Evolutionary conservation across 2,888 invertebrate genomes (phyloP).

Genomic region (Cryptocephalus primarius): DNA sequence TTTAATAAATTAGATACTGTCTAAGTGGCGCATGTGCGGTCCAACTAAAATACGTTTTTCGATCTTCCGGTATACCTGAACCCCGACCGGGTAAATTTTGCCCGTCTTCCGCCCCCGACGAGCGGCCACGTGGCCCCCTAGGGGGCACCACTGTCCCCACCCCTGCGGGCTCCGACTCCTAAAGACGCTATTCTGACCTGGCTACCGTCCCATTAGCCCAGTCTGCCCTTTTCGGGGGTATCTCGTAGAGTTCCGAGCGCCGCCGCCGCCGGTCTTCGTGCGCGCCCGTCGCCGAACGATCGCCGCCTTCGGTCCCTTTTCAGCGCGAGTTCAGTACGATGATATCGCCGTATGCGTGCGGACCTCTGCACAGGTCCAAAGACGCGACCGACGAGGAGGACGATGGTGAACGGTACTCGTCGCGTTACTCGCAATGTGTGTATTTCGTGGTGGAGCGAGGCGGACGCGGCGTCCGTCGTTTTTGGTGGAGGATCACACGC

Average conservation of each 20-base stretch:
- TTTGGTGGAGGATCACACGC: conserved; percentile 6
- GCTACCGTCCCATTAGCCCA: conserved; percentile 18
- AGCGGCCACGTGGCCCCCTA: no score
- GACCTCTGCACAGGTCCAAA: conserved; percentile 20
- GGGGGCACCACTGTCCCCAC: conserved; percentile 8
- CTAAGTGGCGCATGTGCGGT: no score
- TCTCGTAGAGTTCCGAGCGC: not conserved
- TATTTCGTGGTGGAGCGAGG: conserved; percentile 9
- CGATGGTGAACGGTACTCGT: conserved; percentile 13
- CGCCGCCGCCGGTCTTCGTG: conserved; percentile 1
- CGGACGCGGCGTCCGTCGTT: conserved; percentile 1
- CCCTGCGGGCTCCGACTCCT: conserved; percentile 12
- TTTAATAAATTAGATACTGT: no score
- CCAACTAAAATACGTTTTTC: no score
- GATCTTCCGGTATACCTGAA: no score
- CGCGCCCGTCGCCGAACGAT: conserved; percentile 1
- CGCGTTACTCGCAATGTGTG: conserved; percentile 15
- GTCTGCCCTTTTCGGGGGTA: conserved; percentile 14
- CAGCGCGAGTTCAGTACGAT: conserved; percentile 16
- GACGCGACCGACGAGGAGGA: conserved; percentile 10
- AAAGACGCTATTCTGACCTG: conserved; percentile 25
- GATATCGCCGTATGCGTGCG: conserved; percentile 24
- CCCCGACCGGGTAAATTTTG: no score
- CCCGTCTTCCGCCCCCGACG: no score
- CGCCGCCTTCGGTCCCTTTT: conserved; percentile 1